These are phyloP conservation scores for Leucoptera coffeella DNA, from an alignment of 2,888 invertebrate genomes.

Conservation along the genomic window DNA sequence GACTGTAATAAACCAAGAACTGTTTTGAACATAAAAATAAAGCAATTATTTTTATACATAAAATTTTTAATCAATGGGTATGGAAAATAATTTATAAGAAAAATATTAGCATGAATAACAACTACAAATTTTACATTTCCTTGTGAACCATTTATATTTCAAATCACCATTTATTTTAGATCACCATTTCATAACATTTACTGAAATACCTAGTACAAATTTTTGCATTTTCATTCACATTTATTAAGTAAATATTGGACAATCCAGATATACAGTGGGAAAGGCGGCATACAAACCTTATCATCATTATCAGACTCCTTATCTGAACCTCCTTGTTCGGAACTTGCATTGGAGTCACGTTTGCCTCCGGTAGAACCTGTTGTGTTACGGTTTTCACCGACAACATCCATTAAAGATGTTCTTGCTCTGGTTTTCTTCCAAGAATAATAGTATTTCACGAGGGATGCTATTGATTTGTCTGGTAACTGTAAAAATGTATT, in stretches of 20 bases:
- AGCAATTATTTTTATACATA: too few species aligned
- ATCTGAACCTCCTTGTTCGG: slow-evolving; percentile 74
- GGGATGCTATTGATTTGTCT: slow-evolving; percentile 91
- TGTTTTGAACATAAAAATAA: too few species aligned
- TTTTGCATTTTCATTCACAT: slow-evolving; percentile 1
- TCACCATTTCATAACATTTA: too few species aligned
- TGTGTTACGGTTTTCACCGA: slow-evolving; percentile 71
- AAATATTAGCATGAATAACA: too few species aligned
- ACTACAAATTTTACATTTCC: too few species aligned
- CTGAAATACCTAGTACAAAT: slow-evolving; percentile 2
- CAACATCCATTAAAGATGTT: slow-evolving; percentile 86
- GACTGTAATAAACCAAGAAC: too few species aligned
- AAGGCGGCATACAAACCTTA: slow-evolving; percentile 56
- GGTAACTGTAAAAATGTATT: slow-evolving; percentile 80
- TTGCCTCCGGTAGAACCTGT: slow-evolving; percentile 52
- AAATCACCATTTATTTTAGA: too few species aligned
- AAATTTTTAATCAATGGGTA: too few species aligned
- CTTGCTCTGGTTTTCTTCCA: slow-evolving; percentile 95
- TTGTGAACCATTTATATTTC: too few species aligned
- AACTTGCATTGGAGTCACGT: slow-evolving; percentile 69
- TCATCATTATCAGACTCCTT: slow-evolving; percentile 86
- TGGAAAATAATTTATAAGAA: too few species aligned
- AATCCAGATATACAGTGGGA: slow-evolving; percentile 39
- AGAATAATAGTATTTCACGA: slow-evolving; percentile 96
- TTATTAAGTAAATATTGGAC: slow-evolving; percentile 21